A percentile compares a stretch with the other conserved stretches of the same genome.
Conservation (phyloP, 2,113 vertebrate genomes). For the Sminthopsis crassicaudata region DNA sequence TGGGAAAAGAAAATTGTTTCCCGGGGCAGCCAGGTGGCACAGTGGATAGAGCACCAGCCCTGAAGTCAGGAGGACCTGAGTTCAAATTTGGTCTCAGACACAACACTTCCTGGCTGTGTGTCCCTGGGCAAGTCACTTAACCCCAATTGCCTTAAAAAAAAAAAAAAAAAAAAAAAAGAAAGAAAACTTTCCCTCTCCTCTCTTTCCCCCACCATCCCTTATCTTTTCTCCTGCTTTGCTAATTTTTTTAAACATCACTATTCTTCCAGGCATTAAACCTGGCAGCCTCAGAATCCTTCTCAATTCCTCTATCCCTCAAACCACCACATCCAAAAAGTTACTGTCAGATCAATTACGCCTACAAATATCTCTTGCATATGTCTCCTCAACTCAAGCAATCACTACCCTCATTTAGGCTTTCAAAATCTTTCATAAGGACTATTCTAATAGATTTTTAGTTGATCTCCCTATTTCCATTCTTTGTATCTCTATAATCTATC, state of each 20-base stretch:
- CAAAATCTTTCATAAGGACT: not conserved
- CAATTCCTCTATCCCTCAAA: not conserved
- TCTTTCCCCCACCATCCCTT: too few relatives aligned
- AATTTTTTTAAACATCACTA: not conserved
- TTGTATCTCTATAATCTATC: not conserved
- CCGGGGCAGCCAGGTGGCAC: too few relatives aligned
- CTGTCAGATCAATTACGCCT: not conserved
- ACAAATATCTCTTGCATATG: not conserved
- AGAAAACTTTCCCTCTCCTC: too few relatives aligned
- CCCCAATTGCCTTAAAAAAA: too few relatives aligned
- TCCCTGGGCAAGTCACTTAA: too few relatives aligned
- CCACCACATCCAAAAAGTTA: not conserved
- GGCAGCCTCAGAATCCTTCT: not conserved
- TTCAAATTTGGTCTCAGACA: too few relatives aligned
- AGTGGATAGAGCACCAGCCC: too few relatives aligned
- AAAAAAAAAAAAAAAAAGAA: too few relatives aligned
- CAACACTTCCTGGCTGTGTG: too few relatives aligned
- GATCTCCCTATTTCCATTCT: not conserved
- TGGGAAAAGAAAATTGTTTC: not conserved
- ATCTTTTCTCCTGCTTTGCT: not conserved
- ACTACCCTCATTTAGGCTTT: not conserved
- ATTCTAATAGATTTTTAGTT: not conserved
- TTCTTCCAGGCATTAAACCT: not conserved
- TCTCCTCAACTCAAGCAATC: not conserved
- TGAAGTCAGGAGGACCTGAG: too few relatives aligned